Evolutionary conservation across 2,797 vertebrate genomes (phyloP).

Genomic region (Trichosurus vulpecula): DNA sequence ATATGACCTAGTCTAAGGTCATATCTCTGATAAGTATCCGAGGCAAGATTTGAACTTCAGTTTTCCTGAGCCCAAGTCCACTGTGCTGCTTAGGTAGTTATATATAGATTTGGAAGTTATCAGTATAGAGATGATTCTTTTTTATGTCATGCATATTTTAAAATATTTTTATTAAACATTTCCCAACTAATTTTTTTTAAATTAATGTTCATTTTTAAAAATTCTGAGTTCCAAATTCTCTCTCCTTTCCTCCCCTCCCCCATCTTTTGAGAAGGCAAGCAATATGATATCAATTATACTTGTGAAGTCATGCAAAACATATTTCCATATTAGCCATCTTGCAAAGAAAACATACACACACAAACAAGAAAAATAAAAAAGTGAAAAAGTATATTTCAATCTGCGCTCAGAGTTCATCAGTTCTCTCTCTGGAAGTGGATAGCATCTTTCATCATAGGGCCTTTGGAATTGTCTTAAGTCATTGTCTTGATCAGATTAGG

Average conservation of each 20-base stretch:
- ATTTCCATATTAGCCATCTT: background rate
- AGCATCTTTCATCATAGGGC: background rate
- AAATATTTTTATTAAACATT: background rate
- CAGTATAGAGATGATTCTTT: background rate
- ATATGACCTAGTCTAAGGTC: background rate
- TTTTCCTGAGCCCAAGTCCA: background rate
- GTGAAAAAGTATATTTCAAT: background rate
- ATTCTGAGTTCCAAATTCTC: background rate
- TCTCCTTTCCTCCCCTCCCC: background rate
- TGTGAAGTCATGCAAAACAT: background rate
- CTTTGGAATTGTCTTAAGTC: background rate
- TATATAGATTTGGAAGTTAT: background rate
- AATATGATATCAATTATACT: background rate
- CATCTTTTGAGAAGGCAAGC: background rate
- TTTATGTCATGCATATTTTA: background rate
- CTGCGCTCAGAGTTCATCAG: background rate
- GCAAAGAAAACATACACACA: background rate
- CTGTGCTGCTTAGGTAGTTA: background rate
- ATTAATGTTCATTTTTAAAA: background rate
- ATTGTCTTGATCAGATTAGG: background rate
- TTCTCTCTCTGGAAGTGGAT: background rate
- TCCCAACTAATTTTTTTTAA: background rate
- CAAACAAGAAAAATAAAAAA: background rate
- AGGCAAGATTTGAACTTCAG: background rate
- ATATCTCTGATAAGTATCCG: background rate